Base-by-base conservation (phyloP, 2,888 invertebrate genomes). In the Gisinianus flammeolus region DNA sequence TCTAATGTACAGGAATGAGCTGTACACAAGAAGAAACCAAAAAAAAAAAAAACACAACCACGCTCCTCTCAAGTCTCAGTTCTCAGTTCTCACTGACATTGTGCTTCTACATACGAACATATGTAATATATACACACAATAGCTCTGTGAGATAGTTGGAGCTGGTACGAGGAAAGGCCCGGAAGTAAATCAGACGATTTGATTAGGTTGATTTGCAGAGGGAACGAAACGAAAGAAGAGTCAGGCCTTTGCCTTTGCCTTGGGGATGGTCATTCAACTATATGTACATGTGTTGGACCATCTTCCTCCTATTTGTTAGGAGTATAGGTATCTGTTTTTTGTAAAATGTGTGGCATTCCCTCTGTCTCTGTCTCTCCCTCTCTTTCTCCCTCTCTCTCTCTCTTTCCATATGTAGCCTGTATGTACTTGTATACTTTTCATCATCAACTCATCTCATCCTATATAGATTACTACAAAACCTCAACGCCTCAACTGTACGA, bases 191-290 rank as follows among this genome's bases (percentile, higher is more conserved):
- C 44, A 44, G 62, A 26, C 62, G 62, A 74, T 74, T 74, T 74
- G 62, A 74, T 74, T 74, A 74, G 66, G 64, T 62, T 74, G 62
- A 74, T 74, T 74, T 66, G 62, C 35, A 74, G 62, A 24, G 73
- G 62, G 30, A 35, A 73, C 31, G 58, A 64, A 31, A 52, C 19
- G 30, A 22, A 30, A 16, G 52, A 44, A 44, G 74, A 74, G 44
- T 35, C 44, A 74, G 64, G 64, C 64, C 58, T 31, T 75, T 69
- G 64, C 64, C 58, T 31, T 75, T 69, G 78, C 78, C 78, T 69
- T 64, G 70, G 78, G 78, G 75, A 70, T 78, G 78, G 78, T 78
- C 78, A 78, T 78, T 78, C 78, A 78, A 78, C 78, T 70, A 56
- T 56, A 56, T 44, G 31, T n/a, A 30, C 66, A 62, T 62, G 24